Base-by-base conservation (phyloP, 37 sponge, comb jelly and placozoan species). In the Oopsacas minuta region DNA sequence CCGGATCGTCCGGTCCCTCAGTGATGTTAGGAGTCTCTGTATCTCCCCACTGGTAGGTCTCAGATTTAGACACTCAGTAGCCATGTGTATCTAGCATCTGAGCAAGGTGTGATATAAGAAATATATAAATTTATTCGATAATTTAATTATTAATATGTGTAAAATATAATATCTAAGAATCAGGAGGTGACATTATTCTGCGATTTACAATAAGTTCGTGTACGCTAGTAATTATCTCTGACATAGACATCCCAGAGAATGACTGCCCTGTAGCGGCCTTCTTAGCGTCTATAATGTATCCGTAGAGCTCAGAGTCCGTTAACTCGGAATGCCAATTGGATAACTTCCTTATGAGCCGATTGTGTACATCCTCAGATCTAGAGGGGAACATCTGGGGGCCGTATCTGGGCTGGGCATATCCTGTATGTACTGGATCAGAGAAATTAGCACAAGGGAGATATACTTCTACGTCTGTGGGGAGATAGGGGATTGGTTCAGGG, bases 301-400 rank as follows among this genome's bases (percentile, higher is more conserved):
- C 75, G 75, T 32, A 61, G 32, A 61, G 75, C 75, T 61, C 17
- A 7, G 75, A 25, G 28, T 61, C 75, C 32, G 28, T 61, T 25
- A 61, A 34, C 75, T 61, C 75, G 17, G 75, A 34, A 34, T 61
- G 75, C 75, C 75, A 61, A 34, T 61, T n/a, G 75, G 75, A 61
- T 3, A 61, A 34, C 75, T 61, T 61, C 75, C 75, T 25, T 3
- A 61, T n/a, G 7, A 61, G 75, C 75, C 75, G 75, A 25, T 25
- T 12, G 32, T 61, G 75, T 34, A n/a, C 75, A 34, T 61, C 75
- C 75, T 61, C 75, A 3, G 7, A 5, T 34, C 1, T 3, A 25
- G 75, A 10, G 22, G 22, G 32, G 17, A n/a, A 3, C 75, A 61
- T n/a, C 51, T 46, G 51, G 32, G 75, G 75, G 17, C 75, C 75